Conservation (phyloP, 2,797 vertebrate species). For the Carcharodon carcharias region DNA sequence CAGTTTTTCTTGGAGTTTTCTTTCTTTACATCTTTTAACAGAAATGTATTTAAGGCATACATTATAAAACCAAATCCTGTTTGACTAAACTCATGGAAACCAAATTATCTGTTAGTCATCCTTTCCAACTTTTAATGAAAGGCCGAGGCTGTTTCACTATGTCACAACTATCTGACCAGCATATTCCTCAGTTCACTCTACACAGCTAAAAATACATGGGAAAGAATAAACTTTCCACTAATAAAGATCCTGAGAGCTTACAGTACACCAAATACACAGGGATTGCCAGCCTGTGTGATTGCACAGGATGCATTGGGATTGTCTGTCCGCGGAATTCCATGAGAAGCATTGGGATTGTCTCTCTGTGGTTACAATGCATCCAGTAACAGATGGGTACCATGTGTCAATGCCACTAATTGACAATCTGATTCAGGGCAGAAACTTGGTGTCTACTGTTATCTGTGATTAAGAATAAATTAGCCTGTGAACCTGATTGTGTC, state of each 20-base stretch:
- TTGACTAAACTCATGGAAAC: conserved; percentile 26
- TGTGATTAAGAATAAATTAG: neutral
- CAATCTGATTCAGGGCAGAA: neutral
- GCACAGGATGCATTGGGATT: neutral
- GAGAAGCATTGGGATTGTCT: neutral
- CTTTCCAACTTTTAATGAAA: conserved; percentile 28
- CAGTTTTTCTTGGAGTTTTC: neutral
- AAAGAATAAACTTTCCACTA: conserved; percentile 29
- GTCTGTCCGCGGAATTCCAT: neutral
- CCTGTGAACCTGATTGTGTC: neutral
- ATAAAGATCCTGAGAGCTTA: neutral
- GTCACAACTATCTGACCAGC: neutral
- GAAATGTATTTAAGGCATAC: neutral
- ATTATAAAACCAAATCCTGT: conserved; percentile 26
- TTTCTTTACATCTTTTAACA: neutral
- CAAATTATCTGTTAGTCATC: conserved; percentile 13
- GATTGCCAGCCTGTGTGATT: neutral
- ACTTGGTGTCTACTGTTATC: neutral
- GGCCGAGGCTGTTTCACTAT: neutral
- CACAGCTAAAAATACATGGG: conserved; percentile 29
- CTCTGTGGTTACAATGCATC: neutral
- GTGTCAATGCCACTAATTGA: neutral
- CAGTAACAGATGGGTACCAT: neutral
- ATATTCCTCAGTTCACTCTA: neutral
- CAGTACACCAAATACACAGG: neutral